Base-by-base conservation (phyloP, 2,888 invertebrate species). In the Amiota communis region DNA sequence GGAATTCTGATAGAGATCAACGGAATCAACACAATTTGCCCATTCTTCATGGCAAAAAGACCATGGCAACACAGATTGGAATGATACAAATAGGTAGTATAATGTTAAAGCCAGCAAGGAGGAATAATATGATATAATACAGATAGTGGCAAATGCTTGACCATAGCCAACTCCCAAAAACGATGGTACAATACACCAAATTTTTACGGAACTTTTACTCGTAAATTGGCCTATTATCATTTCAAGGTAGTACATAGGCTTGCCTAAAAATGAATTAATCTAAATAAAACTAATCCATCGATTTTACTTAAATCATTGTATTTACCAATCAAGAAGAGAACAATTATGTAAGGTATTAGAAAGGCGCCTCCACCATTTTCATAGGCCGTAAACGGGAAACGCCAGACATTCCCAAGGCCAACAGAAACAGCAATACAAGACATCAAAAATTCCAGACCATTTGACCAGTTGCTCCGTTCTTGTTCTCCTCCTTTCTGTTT, bases 231-330 rank as follows among this genome's bases (percentile, higher is more conserved):
- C 97, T 11, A 97, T 87, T 1, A 93, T 91, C 90, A 95, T 94
- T 90, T 97, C 97, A 86, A 97, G 90, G 86, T 95, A 96, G 87
- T 97, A 96, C 90, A 97, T 92, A 0, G 95, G 96, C 80, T 95
- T 93, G 68, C 95, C 95, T 74, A 91, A 89, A 12, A 11, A n/a
- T n/a, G n/a, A n/a, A n/a, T n/a, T n/a, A n/a, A n/a, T n/a, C n/a
- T n/a, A n/a, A n/a, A n/a, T n/a, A n/a, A n/a, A n/a, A n/a, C n/a
- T 46, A 23, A 23, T 23, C 23, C 2, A 23, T 23, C n/a, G n/a
- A n/a, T n/a, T n/a, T n/a, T 23, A 23, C 1, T 13, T 63, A 57
- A 57, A 15, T 57, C 2, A 57, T 57, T 17, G 57, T 10, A 64
- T 76, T 77, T 74, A 89, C 89, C 89, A 20, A 94, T 92, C 49